Evolutionary conservation across 2,797 vertebrate genomes (phyloP), one percentile per base, ranked within the genome.

Genomic region (Halcyon badia): DNA sequence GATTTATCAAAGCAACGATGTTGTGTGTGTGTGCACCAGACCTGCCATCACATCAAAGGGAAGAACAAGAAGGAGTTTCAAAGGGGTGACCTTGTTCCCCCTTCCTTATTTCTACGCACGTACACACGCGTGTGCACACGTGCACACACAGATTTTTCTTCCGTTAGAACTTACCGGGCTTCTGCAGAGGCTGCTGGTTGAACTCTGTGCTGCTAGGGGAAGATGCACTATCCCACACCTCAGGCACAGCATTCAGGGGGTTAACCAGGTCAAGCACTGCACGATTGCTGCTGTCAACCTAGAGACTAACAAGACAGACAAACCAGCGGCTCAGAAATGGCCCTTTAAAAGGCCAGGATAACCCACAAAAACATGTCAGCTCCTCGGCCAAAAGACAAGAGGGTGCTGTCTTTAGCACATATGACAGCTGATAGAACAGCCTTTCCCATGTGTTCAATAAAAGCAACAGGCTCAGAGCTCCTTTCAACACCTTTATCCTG

Each of bases 1-100:
- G 92, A 85, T 96, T 97, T 96, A 96, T 97, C 97, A 97, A 97
- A 96, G 95, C 92, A 79, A 76, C 11, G 4, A 91, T 93, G 90
- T 51, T 91, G 83, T 85, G 80, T 89, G 89, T 85, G 89, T 64
- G 70, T 65, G 83, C 89, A 80, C 83, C 90, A 88, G 71, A 54
- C 87, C 77, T 94, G 87, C 84, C 90, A 82, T 77, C 75, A 94
- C 94, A 96, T 97, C 96, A 97, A 97, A 97, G 87, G 19, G 28
- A 91, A 87, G 94, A 94, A 89, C 46, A 89, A 92, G 89, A 46
- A 83, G 48, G 65, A 85, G 92, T 95, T 96, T 96, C 93, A 95
- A 95, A 94, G 75, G 56, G 71, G 48, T 22, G 14, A 62, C 71
- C 92, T 90, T 56, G 24, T 61, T 94, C 71, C 39, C 90, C 71